phyloP scores from a whole-genome alignment of 2,113 vertebrate genomes.

The Panthera tigris region DNA sequence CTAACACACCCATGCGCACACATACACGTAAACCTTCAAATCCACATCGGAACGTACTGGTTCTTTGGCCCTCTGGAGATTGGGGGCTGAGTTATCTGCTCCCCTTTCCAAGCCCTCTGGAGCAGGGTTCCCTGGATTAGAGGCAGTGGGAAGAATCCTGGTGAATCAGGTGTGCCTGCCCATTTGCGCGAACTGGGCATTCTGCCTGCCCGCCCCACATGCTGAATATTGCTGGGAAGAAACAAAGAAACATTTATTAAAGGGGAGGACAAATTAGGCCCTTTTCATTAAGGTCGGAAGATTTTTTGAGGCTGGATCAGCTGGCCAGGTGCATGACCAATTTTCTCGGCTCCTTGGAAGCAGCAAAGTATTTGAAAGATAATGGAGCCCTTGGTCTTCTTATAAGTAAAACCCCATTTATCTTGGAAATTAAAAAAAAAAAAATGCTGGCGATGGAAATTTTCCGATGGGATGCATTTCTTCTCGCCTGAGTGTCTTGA shows the following conservation, averaged over 20 bases:
- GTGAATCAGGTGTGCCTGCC: conserved; percentile 53
- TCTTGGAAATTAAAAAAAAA: conserved; percentile 74
- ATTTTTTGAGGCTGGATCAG: conserved; percentile 73
- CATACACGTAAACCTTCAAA: neutral
- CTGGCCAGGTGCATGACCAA: conserved; percentile 76
- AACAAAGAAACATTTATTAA: conserved; percentile 8
- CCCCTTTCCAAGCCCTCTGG: neutral
- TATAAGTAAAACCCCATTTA: conserved; percentile 82
- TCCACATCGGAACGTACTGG: neutral
- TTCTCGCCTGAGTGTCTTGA: conserved; percentile 75
- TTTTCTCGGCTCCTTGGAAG: conserved; percentile 81
- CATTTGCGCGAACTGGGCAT: conserved; percentile 49
- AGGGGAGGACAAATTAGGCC: neutral
- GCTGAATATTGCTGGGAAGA: conserved; percentile 24
- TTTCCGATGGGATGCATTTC: conserved; percentile 76
- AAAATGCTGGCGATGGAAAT: conserved; percentile 79
- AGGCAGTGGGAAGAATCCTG: neutral
- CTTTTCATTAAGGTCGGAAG: conserved; percentile 75
- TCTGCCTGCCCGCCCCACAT: neutral
- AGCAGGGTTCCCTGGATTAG: neutral
- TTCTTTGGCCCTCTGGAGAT: neutral
- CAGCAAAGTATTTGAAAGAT: conserved; percentile 79
- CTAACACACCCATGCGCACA: neutral
- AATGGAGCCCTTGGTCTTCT: conserved; percentile 77
- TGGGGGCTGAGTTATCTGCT: neutral